phyloP scores from a whole-genome alignment of 2,113 vertebrate genomes.

The Poecilia latipinna region DNA sequence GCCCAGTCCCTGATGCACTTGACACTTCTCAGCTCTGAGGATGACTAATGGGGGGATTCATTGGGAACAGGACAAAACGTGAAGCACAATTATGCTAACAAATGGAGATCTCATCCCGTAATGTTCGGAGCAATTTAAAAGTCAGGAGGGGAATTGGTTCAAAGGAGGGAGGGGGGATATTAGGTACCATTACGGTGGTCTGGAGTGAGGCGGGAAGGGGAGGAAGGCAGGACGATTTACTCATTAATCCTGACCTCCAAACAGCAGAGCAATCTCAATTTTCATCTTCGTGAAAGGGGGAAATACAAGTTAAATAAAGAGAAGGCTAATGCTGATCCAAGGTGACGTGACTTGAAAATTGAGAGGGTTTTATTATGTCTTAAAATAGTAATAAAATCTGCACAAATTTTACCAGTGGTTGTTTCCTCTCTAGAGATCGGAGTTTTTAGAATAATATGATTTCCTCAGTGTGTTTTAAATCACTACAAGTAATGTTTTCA shows the following conservation, averaged over 20 bases:
- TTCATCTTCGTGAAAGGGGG: slow-evolving; percentile 49
- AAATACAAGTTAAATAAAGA: slow-evolving; percentile 30
- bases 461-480: slow-evolving; percentile 21
- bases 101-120: slow-evolving; percentile 67
- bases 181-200: slow-evolving; percentile 79
- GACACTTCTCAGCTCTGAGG: neutral
- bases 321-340: slow-evolving; percentile 1
- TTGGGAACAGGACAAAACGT: slow-evolving; percentile 39
- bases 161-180: slow-evolving; percentile 42
- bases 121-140: slow-evolving; percentile 65
- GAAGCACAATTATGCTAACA: slow-evolving; percentile 67
- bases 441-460: neutral
- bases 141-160: slow-evolving; percentile 43
- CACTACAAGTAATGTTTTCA: neutral
- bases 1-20: neutral
- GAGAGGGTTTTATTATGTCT: slow-evolving; percentile 2
- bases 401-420: slow-evolving; percentile 27
- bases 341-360: neutral
- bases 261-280: slow-evolving; percentile 50
- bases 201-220: slow-evolving; percentile 65
- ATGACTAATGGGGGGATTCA: slow-evolving; percentile 52
- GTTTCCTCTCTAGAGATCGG: slow-evolving; percentile 9
- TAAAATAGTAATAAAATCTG: slow-evolving; percentile 11
- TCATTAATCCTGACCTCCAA: slow-evolving; percentile 61
- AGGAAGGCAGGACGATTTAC: slow-evolving; percentile 35